These are phyloP conservation scores for Gandaritis pyraliata DNA, from an alignment of 2,888 invertebrate species.

Conservation along the genomic window DNA sequence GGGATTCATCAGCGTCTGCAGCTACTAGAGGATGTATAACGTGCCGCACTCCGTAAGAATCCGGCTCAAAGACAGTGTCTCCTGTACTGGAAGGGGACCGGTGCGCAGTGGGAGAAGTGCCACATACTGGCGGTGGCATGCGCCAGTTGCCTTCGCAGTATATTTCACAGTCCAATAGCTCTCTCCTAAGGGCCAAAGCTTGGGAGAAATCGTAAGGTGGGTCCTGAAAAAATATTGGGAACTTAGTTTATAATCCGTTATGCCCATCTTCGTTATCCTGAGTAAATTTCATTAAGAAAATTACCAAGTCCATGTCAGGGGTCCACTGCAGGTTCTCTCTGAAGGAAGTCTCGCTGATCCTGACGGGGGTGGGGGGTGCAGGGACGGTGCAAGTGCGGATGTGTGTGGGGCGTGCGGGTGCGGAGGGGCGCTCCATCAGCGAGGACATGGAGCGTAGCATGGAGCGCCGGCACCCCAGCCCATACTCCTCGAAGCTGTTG, in stretches of 20 bases:
- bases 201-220: conserved; percentile 69
- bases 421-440: conserved; percentile 66
- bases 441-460: conserved; percentile 86
- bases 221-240: conserved; percentile 52
- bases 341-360: conserved; percentile 41
- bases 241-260: not conserved
- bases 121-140: conserved; percentile 72
- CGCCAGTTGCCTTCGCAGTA: conserved; percentile 69
- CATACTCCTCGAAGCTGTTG: conserved; percentile 87
- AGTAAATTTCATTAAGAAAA: not conserved
- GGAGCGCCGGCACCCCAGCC: conserved; percentile 74
- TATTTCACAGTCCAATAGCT: conserved; percentile 73
- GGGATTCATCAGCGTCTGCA: conserved; percentile 82
- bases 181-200: conserved; percentile 37
- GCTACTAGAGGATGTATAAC: conserved; percentile 55
- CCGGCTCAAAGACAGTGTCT: conserved; percentile 63
- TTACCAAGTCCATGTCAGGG: conserved; percentile 21
- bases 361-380: conserved; percentile 37
- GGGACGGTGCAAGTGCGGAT: conserved; percentile 30
- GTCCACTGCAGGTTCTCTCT: conserved; percentile 68
- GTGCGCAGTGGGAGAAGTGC: conserved; percentile 66
- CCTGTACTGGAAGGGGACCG: conserved; percentile 59
- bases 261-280: too few species aligned
- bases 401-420: conserved; percentile 31
- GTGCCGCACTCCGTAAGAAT: conserved; percentile 63